Conservation (phyloP, 2,888 invertebrate species). For the Noctua comes region DNA sequence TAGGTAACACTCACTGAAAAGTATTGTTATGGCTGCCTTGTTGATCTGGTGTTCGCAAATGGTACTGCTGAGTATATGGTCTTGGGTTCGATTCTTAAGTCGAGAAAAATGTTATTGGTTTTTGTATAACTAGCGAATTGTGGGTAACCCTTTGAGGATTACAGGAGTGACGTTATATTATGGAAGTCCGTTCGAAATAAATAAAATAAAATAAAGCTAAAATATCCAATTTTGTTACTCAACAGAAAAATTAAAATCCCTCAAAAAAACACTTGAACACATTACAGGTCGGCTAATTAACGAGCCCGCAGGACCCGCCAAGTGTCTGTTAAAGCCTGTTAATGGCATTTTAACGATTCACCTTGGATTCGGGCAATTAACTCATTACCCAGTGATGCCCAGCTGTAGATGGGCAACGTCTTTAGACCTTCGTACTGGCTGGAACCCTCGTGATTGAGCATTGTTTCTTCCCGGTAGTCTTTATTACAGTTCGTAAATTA, state of each 20-base stretch:
- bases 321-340: conserved; percentile 65
- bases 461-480: conserved; percentile 7
- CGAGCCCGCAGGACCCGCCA: conserved; percentile 40
- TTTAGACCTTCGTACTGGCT: conserved; percentile 15
- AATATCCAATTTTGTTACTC: conserved; percentile 6
- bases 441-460: conserved; percentile 7
- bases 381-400: conserved; percentile 53
- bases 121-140: background rate
- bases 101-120: background rate
- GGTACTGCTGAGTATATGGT: background rate
- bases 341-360: conserved; percentile 72
- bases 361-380: conserved; percentile 62
- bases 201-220: background rate
- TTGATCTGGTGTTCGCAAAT: background rate
- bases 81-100: background rate
- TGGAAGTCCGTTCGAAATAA: background rate
- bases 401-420: conserved; percentile 34
- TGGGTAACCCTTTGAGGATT: background rate
- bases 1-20: background rate
- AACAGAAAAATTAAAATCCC: conserved; percentile 8
- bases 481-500: background rate
- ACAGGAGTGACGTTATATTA: background rate
- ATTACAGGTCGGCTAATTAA: conserved; percentile 59
- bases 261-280: conserved; percentile 41
- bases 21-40: background rate